A percentile compares a stretch with the other conserved stretches of the same genome.
Conservation (phyloP, 2,113 vertebrate genomes). For the Garra rufa region DNA sequence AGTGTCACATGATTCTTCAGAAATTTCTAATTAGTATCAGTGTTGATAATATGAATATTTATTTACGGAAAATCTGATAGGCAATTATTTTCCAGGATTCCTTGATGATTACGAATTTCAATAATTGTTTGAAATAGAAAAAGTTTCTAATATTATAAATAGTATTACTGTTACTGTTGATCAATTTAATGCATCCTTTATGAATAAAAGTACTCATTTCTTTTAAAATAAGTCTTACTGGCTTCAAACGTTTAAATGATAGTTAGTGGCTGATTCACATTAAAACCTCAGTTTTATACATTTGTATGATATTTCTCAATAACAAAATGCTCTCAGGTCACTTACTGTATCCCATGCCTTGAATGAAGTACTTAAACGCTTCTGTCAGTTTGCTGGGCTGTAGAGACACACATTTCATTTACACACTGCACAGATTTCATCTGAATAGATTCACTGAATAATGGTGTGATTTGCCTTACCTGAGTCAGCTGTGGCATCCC, state of each 20-base stretch:
- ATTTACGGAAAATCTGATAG: too few species aligned
- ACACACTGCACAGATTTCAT: background rate
- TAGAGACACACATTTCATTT: conserved; percentile 47
- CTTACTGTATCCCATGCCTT: conserved; percentile 96
- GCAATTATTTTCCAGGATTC: background rate
- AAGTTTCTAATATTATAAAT: background rate
- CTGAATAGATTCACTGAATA: background rate
- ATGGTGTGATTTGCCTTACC: conserved; percentile 65
- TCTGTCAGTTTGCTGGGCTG: conserved; percentile 91
- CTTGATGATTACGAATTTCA: background rate
- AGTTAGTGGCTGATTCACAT: background rate
- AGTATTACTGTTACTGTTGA: background rate
- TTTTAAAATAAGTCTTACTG: background rate
- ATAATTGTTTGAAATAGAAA: background rate
- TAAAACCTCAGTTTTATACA: background rate
- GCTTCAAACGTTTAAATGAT: background rate
- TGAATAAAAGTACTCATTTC: background rate
- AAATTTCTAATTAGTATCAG: background rate
- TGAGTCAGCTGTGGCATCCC: conserved; percentile 91
- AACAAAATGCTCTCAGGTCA: conserved; percentile 25
- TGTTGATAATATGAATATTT: too few species aligned
- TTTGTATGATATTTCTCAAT: background rate
- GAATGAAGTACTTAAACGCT: conserved; percentile 97
- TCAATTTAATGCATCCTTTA: background rate
- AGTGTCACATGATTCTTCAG: background rate